Conservation (phyloP, 37 sponge, comb jelly and placozoan genomes). For the Petrosia ficiformis region DNA sequence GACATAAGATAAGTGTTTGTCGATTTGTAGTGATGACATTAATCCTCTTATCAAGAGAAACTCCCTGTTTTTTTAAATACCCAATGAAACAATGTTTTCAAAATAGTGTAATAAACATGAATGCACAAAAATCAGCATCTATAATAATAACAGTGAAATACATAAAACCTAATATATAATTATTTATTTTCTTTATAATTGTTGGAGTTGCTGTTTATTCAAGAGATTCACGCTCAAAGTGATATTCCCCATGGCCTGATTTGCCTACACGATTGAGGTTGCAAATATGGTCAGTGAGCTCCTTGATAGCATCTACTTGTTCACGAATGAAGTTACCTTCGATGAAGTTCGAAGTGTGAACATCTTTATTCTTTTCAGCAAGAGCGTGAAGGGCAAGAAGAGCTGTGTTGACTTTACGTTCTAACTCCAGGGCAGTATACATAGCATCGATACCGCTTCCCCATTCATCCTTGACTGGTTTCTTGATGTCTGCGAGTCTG, state of each 20-base stretch:
- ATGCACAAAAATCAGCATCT: no score
- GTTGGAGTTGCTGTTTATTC: no score
- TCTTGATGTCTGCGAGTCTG: conserved; percentile 36
- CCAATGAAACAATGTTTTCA: no score
- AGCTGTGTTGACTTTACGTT: conserved; percentile 29
- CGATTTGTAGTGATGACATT: no score
- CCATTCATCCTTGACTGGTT: conserved; percentile 43
- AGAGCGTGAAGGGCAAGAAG: conserved; percentile 39
- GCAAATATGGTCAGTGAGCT: conserved; percentile 48
- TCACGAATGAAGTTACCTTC: conserved; percentile 43
- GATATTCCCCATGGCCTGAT: conserved; percentile 64
- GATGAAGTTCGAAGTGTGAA: conserved; percentile 44
- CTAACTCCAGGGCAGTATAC: conserved; percentile 42
- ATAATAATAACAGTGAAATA: no score
- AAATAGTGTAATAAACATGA: no score
- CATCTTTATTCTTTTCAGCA: conserved; percentile 30
- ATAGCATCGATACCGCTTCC: conserved; percentile 48
- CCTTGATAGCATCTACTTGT: conserved; percentile 62
- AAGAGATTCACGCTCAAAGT: conserved; percentile 48
- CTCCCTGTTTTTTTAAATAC: no score
- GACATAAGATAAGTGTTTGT: no score
- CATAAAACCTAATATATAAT: no score
- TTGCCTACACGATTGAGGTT: conserved; percentile 52
- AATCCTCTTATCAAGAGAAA: no score
- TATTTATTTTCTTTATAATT: no score